Conservation (phyloP, 2,888 invertebrate species). For the Sarcophaga variegata region DNA sequence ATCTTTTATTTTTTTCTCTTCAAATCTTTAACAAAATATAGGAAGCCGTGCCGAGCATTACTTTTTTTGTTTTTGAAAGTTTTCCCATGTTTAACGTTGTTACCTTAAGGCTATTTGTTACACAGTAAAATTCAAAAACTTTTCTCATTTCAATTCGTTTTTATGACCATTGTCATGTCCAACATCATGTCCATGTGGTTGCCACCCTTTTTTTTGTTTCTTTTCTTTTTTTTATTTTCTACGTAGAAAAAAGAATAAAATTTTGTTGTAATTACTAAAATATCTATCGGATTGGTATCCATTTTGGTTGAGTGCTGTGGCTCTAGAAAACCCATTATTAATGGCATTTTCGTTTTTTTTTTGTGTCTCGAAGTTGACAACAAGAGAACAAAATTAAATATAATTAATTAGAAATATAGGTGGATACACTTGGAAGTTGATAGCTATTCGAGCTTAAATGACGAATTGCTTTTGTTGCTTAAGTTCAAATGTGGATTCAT, state of each 20-base stretch:
- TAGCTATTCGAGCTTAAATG: background rate
- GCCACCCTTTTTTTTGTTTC: conserved; percentile 12
- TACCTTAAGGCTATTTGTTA: background rate
- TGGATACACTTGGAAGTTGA: background rate
- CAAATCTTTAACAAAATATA: too few species aligned
- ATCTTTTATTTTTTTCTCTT: too few species aligned
- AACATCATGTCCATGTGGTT: conserved; percentile 5
- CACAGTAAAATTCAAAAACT: background rate
- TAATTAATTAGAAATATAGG: background rate
- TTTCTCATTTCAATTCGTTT: background rate
- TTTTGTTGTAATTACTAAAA: conserved; percentile 9
- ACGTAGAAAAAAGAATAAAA: background rate
- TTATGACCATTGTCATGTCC: background rate
- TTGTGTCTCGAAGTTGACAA: conserved; percentile 24
- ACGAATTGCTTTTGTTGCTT: too few species aligned
- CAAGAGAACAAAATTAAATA: background rate
- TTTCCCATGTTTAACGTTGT: background rate
- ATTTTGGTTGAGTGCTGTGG: conserved; percentile 5
- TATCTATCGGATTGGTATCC: conserved; percentile 17
- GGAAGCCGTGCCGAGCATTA: too few species aligned
- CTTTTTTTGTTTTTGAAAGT: background rate
- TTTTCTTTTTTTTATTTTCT: background rate
- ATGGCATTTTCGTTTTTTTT: conserved; percentile 8
- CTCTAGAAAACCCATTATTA: conserved; percentile 26
- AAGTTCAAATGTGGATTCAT: too few species aligned